These are phyloP conservation scores for Mimachlamys varia DNA, from an alignment of 2,888 invertebrate genomes.

Conservation along the genomic window DNA sequence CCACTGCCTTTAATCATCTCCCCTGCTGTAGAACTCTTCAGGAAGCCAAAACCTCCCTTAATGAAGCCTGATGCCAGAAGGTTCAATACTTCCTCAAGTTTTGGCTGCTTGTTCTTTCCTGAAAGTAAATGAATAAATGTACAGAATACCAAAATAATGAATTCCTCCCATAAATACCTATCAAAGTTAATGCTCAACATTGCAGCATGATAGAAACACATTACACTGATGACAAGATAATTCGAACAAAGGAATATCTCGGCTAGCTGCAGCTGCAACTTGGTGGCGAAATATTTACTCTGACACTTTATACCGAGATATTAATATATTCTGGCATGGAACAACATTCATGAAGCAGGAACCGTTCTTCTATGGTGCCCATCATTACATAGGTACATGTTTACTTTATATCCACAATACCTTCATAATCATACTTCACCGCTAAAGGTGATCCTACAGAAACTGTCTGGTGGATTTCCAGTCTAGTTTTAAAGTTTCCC, in stretches of 20 bases:
- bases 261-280: background rate
- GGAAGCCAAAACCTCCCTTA: slow-evolving; percentile 93
- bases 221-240: background rate
- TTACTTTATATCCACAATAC: background rate
- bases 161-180: background rate
- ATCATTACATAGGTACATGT: background rate
- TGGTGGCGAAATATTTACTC: background rate
- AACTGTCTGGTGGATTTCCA: too few relatives aligned
- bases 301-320: background rate
- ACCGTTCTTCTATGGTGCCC: background rate
- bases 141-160: background rate
- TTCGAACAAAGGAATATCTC: background rate
- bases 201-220: background rate
- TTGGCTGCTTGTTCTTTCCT: slow-evolving; percentile 75
- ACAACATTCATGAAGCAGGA: background rate
- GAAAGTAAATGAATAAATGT: slow-evolving; percentile 45
- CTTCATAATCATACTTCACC: background rate
- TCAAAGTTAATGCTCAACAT: background rate
- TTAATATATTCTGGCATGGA: background rate
- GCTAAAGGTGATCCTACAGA: too few relatives aligned
- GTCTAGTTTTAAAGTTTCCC: too few relatives aligned
- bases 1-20: slow-evolving; percentile 98
- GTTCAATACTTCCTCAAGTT: slow-evolving; percentile 92
- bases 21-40: slow-evolving; percentile 90
- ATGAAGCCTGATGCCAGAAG: slow-evolving; percentile 96